Conservation (phyloP, 2,888 invertebrate species). For the Chrysolina haemoptera region DNA sequence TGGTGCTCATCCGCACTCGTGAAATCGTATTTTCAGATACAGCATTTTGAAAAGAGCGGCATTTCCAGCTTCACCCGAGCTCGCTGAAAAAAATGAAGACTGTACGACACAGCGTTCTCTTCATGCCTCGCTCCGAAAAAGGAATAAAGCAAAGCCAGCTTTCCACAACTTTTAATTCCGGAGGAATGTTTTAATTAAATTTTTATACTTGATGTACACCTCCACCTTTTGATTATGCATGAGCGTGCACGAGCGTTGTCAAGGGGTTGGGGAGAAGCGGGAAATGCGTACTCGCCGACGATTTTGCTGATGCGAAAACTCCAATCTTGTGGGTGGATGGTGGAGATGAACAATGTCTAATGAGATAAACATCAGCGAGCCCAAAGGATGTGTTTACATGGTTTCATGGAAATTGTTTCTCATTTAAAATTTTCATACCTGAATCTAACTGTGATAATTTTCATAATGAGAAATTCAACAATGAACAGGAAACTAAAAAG, state of each 20-base stretch:
- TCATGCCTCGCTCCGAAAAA: constrained; percentile 4
- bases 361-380: too few species aligned
- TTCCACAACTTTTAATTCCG: constrained; percentile 44
- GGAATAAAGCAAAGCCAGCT: constrained; percentile 19
- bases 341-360: not conserved
- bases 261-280: not conserved
- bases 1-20: constrained; percentile 3
- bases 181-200: constrained; percentile 54
- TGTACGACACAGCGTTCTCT: constrained; percentile 5
- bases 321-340: not conserved
- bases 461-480: too few species aligned
- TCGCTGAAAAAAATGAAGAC: constrained; percentile 10
- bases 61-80: constrained; percentile 10
- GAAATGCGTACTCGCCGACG: not conserved
- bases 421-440: too few species aligned
- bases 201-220: constrained; percentile 39
- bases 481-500: too few species aligned
- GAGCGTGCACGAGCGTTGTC: not conserved
- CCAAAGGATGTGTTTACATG: too few species aligned
- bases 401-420: too few species aligned
- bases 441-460: too few species aligned
- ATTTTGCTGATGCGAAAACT: not conserved
- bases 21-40: constrained; percentile 6
- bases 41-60: constrained; percentile 6
- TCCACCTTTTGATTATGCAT: constrained; percentile 19